Evolutionary conservation across 2,113 vertebrate genomes (phyloP).

Genomic region (Caranx melampygus): DNA sequence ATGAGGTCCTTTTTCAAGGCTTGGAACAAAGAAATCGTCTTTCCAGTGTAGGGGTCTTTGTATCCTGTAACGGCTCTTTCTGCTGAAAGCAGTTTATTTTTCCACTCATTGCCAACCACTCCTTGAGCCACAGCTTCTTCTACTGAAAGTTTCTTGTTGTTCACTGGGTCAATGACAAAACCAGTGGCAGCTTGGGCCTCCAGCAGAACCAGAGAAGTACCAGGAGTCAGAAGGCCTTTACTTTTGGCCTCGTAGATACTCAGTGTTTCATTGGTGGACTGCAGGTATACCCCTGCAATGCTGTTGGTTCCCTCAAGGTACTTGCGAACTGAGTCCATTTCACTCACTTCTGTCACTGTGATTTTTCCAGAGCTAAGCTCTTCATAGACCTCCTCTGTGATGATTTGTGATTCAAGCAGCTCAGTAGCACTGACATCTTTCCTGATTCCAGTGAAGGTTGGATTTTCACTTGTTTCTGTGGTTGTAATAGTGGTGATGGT

Average conservation of each 20-base stretch:
- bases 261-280: constrained; percentile 80
- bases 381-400: constrained; percentile 73
- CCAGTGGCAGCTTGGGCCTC: constrained; percentile 90
- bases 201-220: constrained; percentile 87
- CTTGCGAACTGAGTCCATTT: constrained; percentile 79
- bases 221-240: constrained; percentile 82
- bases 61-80: constrained; percentile 81
- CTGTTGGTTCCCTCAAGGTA: constrained; percentile 85
- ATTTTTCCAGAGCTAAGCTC: constrained; percentile 81
- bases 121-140: constrained; percentile 77
- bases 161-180: constrained; percentile 85
- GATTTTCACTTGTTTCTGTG: constrained; percentile 69
- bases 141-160: constrained; percentile 85
- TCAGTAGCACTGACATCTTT: constrained; percentile 81
- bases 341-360: constrained; percentile 65
- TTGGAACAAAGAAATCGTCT: constrained; percentile 86
- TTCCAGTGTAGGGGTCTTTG: constrained; percentile 85
- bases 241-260: constrained; percentile 85
- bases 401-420: constrained; percentile 82
- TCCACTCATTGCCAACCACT: constrained; percentile 80
- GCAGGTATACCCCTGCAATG: constrained; percentile 83
- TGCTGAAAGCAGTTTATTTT: constrained; percentile 75
- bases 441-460: constrained; percentile 79
- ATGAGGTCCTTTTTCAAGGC: constrained; percentile 82
- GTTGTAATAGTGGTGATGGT: constrained; percentile 76